Evolutionary conservation across 1,140 invertebrate species (phyloP).

Genomic region (Drosophila punjabiensis): DNA sequence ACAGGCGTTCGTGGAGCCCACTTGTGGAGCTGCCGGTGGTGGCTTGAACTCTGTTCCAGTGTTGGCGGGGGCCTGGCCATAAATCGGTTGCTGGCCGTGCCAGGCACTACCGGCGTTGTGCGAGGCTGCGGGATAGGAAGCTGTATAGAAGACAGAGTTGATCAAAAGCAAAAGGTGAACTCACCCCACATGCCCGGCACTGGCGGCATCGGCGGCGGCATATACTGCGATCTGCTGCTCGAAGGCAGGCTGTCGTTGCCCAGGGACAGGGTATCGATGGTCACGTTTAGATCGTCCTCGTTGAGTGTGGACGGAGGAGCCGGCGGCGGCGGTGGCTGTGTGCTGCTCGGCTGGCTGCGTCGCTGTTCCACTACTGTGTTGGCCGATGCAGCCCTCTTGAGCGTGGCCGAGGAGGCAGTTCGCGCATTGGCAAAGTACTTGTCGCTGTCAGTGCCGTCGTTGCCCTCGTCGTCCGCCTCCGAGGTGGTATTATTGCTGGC

Average conservation of each 20-base stretch:
- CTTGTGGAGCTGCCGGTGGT: constrained; percentile 11
- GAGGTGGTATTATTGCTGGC: constrained; percentile 69
- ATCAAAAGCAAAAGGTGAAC: constrained; percentile 1
- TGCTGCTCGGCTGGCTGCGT: constrained; percentile 25
- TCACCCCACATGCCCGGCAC: constrained; percentile 77
- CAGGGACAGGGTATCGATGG: constrained; percentile 69
- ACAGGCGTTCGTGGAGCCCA: constrained; percentile 53
- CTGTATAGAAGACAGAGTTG: neutral
- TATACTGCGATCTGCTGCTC: constrained; percentile 79
- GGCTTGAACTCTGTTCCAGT: constrained; percentile 32
- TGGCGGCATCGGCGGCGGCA: constrained; percentile 80
- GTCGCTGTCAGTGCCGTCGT: constrained; percentile 74
- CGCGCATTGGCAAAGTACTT: constrained; percentile 61
- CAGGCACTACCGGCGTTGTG: constrained; percentile 51
- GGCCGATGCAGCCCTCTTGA: constrained; percentile 61
- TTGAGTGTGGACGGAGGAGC: constrained; percentile 49
- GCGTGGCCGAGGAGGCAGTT: constrained; percentile 61
- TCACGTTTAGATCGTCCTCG: constrained; percentile 68
- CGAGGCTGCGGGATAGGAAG: constrained; percentile 20
- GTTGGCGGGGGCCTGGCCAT: constrained; percentile 29
- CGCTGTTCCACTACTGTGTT: constrained; percentile 66
- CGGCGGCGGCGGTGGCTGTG: constrained; percentile 11
- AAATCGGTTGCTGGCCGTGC: constrained; percentile 56
- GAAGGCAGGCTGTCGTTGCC: constrained; percentile 82
- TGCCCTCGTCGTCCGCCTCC: constrained; percentile 78